Evolutionary conservation across 2,113 vertebrate genomes (phyloP).

Genomic region (Campylomormyrus numenius): DNA sequence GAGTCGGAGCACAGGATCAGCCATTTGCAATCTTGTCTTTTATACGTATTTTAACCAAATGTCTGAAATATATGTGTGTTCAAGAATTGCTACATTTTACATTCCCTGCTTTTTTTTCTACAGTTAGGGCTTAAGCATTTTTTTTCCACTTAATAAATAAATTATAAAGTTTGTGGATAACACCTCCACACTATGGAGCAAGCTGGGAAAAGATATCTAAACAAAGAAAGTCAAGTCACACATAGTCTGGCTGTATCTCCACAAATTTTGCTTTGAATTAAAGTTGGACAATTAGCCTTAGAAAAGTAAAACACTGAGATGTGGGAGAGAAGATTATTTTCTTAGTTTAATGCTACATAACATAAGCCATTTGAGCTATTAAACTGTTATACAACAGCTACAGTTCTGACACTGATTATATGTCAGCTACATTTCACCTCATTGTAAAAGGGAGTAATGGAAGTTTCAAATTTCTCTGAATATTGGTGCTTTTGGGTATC

Average conservation of each 20-base stretch:
- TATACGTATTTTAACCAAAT: not conserved
- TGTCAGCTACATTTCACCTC: slow-evolving; percentile 26
- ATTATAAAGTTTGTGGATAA: not conserved
- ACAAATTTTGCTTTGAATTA: slow-evolving; percentile 14
- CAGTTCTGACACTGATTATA: slow-evolving; percentile 40
- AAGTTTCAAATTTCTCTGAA: slow-evolving; percentile 27
- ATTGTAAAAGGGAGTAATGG: slow-evolving; percentile 20
- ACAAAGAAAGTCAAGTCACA: not conserved
- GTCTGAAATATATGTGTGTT: not conserved
- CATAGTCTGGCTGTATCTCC: not conserved
- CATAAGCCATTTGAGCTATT: slow-evolving; percentile 50
- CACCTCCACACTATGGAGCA: not conserved
- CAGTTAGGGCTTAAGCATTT: no score
- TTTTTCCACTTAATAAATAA: not conserved
- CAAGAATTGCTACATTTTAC: not conserved
- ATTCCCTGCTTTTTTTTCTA: not conserved
- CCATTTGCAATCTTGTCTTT: not conserved
- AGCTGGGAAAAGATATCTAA: not conserved
- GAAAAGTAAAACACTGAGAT: slow-evolving; percentile 37
- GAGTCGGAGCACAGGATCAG: not conserved
- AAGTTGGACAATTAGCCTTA: not conserved
- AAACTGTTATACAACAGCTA: slow-evolving; percentile 43
- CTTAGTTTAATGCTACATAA: slow-evolving; percentile 41
- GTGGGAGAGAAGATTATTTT: slow-evolving; percentile 47
- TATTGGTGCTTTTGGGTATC: slow-evolving; percentile 21